These are phyloP conservation scores for Merluccius polli DNA, from an alignment of 2,797 vertebrate species.

Conservation along the genomic window DNA sequence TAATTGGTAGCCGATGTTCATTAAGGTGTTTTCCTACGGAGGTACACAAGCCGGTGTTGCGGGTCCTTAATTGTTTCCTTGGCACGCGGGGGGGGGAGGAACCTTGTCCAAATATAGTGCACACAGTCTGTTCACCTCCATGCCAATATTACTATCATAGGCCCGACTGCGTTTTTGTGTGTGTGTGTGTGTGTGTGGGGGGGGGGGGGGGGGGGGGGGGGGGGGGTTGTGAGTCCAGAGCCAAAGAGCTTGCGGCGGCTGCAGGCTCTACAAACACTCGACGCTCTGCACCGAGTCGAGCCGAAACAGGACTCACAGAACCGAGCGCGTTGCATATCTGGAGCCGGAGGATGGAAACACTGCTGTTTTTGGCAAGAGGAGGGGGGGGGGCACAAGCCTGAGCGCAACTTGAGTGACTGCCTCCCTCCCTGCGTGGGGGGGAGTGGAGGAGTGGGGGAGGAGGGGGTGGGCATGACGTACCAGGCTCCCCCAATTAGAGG, in stretches of 20 bases:
- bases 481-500: slow-evolving; percentile 41
- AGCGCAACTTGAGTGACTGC: slow-evolving; percentile 10
- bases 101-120: slow-evolving; percentile 13
- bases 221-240: slow-evolving; percentile 10
- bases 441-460: neutral
- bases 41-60: slow-evolving; percentile 1
- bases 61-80: slow-evolving; percentile 5
- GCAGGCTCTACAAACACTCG: slow-evolving; percentile 31
- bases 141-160: slow-evolving; percentile 25
- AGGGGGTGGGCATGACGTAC: slow-evolving; percentile 33
- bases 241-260: slow-evolving; percentile 1
- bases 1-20: slow-evolving; percentile 8
- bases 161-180: slow-evolving; percentile 7
- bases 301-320: slow-evolving; percentile 38
- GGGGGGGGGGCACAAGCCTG: neutral
- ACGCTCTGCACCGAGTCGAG: slow-evolving; percentile 18
- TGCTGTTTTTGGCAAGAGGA: slow-evolving; percentile 11
- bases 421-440: slow-evolving; percentile 2
- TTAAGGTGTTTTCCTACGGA: slow-evolving; percentile 9
- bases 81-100: slow-evolving; percentile 10
- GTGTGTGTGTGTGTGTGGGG: too few relatives aligned
- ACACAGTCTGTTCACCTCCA: slow-evolving; percentile 22
- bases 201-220: too few relatives aligned
- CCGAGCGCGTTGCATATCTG: slow-evolving; percentile 26
- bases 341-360: slow-evolving; percentile 23